Evolutionary conservation across 2,113 vertebrate species (phyloP).

Genomic region (Saccopteryx bilineata): DNA sequence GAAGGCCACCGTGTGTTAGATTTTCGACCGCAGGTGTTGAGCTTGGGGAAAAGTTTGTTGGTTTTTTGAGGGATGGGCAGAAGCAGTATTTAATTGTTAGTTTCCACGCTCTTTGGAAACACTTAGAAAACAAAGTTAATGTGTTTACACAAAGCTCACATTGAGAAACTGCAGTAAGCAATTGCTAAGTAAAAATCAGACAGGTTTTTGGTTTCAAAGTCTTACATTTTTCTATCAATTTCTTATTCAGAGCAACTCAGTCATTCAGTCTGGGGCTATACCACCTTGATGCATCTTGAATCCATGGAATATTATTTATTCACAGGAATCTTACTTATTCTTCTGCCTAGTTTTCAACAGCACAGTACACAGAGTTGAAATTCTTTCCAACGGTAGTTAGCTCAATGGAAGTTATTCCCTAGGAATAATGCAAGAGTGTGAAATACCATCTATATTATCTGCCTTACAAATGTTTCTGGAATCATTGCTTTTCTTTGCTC

Average conservation of each 20-base stretch:
- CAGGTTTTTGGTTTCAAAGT: conserved; percentile 79
- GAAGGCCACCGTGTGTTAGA: conserved; percentile 88
- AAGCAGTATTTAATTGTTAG: conserved; percentile 87
- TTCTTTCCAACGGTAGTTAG: conserved; percentile 64
- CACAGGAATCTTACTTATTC: neutral
- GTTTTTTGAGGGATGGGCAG: conserved; percentile 85
- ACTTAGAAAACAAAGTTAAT: conserved; percentile 87
- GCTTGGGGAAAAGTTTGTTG: conserved; percentile 84
- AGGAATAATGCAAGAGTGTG: conserved; percentile 32
- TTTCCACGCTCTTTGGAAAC: conserved; percentile 89
- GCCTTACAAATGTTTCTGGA: conserved; percentile 60
- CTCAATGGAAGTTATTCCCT: conserved; percentile 45
- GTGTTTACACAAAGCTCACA: conserved; percentile 87
- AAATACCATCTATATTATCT: conserved; percentile 45
- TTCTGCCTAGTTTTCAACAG: conserved; percentile 38
- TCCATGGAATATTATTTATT: conserved; percentile 60
- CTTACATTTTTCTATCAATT: conserved; percentile 66
- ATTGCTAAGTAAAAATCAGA: conserved; percentile 81
- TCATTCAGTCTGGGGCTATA: conserved; percentile 32
- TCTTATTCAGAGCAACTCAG: neutral
- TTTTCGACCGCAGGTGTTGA: conserved; percentile 91
- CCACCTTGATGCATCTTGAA: conserved; percentile 21
- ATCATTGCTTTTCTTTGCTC: conserved; percentile 64
- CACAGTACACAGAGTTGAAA: neutral
- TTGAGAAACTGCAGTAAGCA: conserved; percentile 85